phyloP scores from a whole-genome alignment of 2,797 vertebrate species.

The Pteropus rufus region DNA sequence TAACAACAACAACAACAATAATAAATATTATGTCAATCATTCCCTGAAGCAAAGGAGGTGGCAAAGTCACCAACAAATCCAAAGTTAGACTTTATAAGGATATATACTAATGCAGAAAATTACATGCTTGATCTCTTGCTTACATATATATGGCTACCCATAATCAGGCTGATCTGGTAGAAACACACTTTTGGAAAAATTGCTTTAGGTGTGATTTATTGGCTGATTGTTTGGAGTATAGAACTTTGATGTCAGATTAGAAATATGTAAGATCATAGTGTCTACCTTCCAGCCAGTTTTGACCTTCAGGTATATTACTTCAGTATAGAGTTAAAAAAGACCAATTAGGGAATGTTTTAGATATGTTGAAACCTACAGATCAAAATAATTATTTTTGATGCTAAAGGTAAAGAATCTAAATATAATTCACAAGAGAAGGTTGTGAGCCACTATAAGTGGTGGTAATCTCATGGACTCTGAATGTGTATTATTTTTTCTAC shows the following conservation, averaged over 20 bases:
- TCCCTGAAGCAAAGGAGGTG: neutral
- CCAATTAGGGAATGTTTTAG: neutral
- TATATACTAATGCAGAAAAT: neutral
- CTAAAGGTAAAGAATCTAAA: neutral
- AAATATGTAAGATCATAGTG: neutral
- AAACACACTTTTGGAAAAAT: neutral
- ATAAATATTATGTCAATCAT: neutral
- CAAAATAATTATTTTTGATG: neutral
- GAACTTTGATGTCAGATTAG: conserved; percentile 13
- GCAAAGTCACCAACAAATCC: neutral
- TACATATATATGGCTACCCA: neutral
- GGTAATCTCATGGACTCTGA: neutral
- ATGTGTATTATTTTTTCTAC: neutral
- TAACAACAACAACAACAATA: neutral
- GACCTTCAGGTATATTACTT: neutral
- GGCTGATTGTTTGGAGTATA: neutral
- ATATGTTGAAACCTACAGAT: neutral
- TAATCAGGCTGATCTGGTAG: neutral
- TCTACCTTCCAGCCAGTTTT: neutral
- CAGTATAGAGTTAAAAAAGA: neutral
- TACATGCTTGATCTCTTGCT: neutral
- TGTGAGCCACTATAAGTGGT: neutral
- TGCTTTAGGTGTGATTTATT: neutral
- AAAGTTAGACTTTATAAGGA: neutral
- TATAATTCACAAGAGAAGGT: neutral